phyloP scores from a whole-genome alignment of 2,113 vertebrate species.

The Ophthalmolycus amberensis region DNA sequence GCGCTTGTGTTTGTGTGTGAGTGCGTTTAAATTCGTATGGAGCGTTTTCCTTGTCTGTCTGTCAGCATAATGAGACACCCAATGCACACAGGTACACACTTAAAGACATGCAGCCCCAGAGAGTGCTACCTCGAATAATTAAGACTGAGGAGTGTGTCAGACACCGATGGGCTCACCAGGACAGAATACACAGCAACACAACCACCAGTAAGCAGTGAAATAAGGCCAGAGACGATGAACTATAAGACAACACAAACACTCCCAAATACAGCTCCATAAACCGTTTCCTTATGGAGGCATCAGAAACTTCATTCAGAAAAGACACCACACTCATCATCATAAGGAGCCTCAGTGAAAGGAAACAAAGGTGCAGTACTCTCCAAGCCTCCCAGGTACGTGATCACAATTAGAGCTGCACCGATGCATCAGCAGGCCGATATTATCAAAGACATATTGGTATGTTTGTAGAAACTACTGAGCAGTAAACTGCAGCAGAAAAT shows the following conservation, averaged over 20 bases:
- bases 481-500: background rate
- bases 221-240: constrained; percentile 6
- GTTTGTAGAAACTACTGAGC: background rate
- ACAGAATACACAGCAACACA: background rate
- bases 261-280: background rate
- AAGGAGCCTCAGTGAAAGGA: background rate
- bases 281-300: background rate
- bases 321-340: background rate
- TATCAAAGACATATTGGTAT: background rate
- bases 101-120: constrained; percentile 2
- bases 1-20: background rate
- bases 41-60: constrained; percentile 13
- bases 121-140: constrained; percentile 33
- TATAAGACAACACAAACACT: background rate
- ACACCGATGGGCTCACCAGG: constrained; percentile 21
- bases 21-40: background rate
- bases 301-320: background rate
- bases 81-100: constrained; percentile 13
- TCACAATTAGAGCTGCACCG: background rate
- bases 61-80: constrained; percentile 19
- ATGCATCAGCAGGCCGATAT: background rate
- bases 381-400: background rate
- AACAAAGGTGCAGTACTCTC: too few species aligned
- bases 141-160: constrained; percentile 48
- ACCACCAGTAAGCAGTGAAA: constrained; percentile 13